Base-by-base conservation (phyloP, 2,888 invertebrate species). In the Ophion obscuratus region DNA sequence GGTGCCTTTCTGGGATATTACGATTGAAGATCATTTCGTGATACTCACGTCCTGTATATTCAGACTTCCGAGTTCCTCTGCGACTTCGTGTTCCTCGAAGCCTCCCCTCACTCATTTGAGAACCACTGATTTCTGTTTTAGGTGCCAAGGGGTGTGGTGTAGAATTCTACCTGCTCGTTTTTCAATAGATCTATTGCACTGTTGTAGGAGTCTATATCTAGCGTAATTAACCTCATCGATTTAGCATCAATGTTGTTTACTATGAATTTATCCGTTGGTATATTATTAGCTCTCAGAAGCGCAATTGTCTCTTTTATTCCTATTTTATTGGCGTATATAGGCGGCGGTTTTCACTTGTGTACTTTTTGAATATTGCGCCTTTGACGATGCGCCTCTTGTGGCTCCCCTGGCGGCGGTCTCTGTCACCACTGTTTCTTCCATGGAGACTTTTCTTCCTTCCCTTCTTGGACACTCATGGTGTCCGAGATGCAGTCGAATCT, bases 1-100 rank as follows among this genome's bases (percentile, higher is more conserved):
- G 75, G 6, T 70, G 66, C 57, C 9, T 61, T 2, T 82, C 40
- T 0, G 74, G 73, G 0, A 53, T 82, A 1, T 36, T 57, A 24
- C 40, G 74, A 17, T 85, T 70, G 3, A 79, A 79, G 1, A 62
- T 62, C 44, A 82, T 11, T 53, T 85, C 0, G 14, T 24, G 10
- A 82, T 40, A 9, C 24, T 71, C 0, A 70, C 59, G 44, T 74
- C 36, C n/a, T 61, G 14, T 11, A 86, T 9, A 6, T 77, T 40
- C 14, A 77, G 10, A 0, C 11, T 44, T 5, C 57, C 75, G 0
- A 81, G 47, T 40, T 67, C 83, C 0, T 61, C 17, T 3, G 17
- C 10, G 2, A 80, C 17, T 0, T 81, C 62, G 0, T 4, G 9
- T 71, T 78, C 70, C 59, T 77, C 61, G 75, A 57, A 74, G 6